phyloP scores from a whole-genome alignment of 2,888 invertebrate genomes.

The Phyllotreta cruciferae region DNA sequence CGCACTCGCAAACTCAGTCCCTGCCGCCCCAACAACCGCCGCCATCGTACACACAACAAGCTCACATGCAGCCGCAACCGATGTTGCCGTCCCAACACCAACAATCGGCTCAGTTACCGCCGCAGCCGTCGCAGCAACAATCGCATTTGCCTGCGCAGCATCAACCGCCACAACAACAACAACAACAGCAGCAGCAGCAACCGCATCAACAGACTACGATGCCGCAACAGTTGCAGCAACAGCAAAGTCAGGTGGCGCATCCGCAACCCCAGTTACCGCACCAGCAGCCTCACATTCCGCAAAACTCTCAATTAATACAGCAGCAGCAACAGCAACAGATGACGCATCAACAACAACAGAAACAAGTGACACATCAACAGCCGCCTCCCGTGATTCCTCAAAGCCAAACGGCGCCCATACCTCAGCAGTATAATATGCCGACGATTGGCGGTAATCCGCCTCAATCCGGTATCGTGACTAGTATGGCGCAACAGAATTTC shows the following conservation, averaged over 20 bases:
- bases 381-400: slow-evolving; percentile 15
- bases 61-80: slow-evolving; percentile 36
- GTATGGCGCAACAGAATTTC: slow-evolving; percentile 34
- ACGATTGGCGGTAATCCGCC: slow-evolving; percentile 20
- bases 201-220: background rate
- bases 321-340: slow-evolving; percentile 16
- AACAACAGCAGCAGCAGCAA: background rate
- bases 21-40: slow-evolving; percentile 8
- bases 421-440: slow-evolving; percentile 30
- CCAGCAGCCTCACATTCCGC: slow-evolving; percentile 6
- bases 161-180: background rate
- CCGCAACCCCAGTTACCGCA: slow-evolving; percentile 19
- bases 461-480: slow-evolving; percentile 21
- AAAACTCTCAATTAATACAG: background rate
- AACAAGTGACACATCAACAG: slow-evolving; percentile 18
- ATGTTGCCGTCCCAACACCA: slow-evolving; percentile 23
- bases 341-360: slow-evolving; percentile 2
- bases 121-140: slow-evolving; percentile 7
- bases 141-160: background rate
- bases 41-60: slow-evolving; percentile 48
- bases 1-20: slow-evolving; percentile 3
- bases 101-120: slow-evolving; percentile 21
- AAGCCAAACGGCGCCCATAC: slow-evolving; percentile 15
- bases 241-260: slow-evolving; percentile 25
- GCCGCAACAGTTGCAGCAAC: slow-evolving; percentile 13